Evolutionary conservation across 1,140 invertebrate genomes (phyloP).

Genomic region (Cyphomyrmex costatus): DNA sequence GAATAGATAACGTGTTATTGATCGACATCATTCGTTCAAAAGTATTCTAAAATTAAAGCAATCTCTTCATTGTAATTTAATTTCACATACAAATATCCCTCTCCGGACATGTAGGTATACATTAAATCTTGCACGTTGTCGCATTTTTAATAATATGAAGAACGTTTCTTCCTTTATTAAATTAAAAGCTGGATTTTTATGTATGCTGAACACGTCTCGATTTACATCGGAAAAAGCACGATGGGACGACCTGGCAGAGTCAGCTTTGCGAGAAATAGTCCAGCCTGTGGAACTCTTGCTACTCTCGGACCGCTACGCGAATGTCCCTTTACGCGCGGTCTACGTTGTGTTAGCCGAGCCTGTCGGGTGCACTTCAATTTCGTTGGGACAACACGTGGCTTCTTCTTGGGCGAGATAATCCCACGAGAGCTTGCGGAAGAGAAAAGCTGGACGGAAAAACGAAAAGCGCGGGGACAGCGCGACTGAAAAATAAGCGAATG

Average conservation of each 20-base stretch:
- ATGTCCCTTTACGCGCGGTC: constrained; percentile 46
- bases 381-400: constrained; percentile 72
- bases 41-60: background rate
- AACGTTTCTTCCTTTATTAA: constrained; percentile 12
- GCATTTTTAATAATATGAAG: constrained; percentile 17
- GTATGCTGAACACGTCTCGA: constrained; percentile 54
- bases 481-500: constrained; percentile 36
- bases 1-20: background rate
- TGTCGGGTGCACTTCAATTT: constrained; percentile 73
- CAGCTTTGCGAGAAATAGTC: constrained; percentile 65
- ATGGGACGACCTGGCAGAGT: background rate
- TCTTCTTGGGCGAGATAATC: constrained; percentile 53
- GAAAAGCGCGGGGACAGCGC: background rate
- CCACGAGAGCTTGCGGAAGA: constrained; percentile 25
- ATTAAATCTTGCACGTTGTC: background rate
- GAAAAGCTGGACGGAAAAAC: constrained; percentile 36
- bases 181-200: constrained; percentile 33
- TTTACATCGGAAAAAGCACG: constrained; percentile 58
- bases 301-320: constrained; percentile 41
- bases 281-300: constrained; percentile 18
- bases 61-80: background rate
- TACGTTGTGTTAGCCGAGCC: constrained; percentile 60
- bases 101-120: background rate
- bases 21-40: background rate
- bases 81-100: background rate